Conservation (phyloP, 2,888 invertebrate species). For the Acleris cristana region DNA sequence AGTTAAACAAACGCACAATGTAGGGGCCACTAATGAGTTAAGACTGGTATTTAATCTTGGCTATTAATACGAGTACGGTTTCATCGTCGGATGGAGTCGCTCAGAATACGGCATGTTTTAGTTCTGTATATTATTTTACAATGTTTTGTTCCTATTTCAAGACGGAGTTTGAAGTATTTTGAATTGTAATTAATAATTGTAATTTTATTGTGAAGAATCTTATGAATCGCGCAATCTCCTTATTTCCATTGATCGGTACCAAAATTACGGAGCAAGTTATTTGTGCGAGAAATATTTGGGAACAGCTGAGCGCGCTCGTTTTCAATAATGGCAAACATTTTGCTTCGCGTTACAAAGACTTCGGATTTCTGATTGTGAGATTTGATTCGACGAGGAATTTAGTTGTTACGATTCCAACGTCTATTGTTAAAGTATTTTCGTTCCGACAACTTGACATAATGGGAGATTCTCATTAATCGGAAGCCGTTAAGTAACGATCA, state of each 20-base stretch:
- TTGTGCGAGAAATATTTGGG: constrained; percentile 26
- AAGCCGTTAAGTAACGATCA: constrained; percentile 26
- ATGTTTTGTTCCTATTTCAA: neutral
- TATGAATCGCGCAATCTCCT: constrained; percentile 16
- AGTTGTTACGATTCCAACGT: constrained; percentile 17
- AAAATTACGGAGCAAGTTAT: constrained; percentile 24
- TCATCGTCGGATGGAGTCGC: neutral
- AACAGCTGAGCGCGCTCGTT: constrained; percentile 18
- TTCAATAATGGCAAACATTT: constrained; percentile 32
- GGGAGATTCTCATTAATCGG: constrained; percentile 29
- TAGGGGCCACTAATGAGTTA: constrained; percentile 9
- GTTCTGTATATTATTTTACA: neutral
- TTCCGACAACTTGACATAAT: constrained; percentile 27
- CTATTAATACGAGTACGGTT: constrained; percentile 25
- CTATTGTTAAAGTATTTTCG: constrained; percentile 32
- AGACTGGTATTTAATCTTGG: constrained; percentile 15
- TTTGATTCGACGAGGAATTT: constrained; percentile 27
- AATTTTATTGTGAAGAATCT: constrained; percentile 17
- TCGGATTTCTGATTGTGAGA: constrained; percentile 26
- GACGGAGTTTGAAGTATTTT: neutral
- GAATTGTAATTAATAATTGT: constrained; percentile 1
- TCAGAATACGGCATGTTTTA: neutral
- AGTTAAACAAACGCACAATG: constrained; percentile 11
- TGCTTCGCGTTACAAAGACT: constrained; percentile 22
- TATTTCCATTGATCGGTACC: constrained; percentile 27